phyloP scores from a whole-genome alignment of 2,888 invertebrate genomes.

The Seira ritae region DNA sequence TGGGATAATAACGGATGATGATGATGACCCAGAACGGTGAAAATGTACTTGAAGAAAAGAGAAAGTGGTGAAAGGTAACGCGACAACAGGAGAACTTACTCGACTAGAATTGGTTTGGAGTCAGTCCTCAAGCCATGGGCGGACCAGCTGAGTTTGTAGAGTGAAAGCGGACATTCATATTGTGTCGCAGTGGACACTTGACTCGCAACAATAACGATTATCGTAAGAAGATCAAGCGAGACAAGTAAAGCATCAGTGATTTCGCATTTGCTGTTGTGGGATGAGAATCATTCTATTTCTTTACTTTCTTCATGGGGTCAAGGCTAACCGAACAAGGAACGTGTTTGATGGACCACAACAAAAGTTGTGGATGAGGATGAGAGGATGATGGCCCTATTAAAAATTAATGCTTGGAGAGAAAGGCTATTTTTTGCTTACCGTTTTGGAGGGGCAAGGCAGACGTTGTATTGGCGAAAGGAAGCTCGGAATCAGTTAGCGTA shows the following conservation, averaged over 20 bases:
- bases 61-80: neutral
- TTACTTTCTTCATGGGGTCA: conserved; percentile 3
- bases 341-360: neutral
- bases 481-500: conserved; percentile 88
- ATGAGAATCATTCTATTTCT: no score
- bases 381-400: neutral
- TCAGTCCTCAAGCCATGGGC: no score
- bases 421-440: conserved; percentile 79
- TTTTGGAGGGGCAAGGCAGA: conserved; percentile 89
- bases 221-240: no score
- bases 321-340: neutral
- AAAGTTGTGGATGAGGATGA: neutral
- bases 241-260: no score
- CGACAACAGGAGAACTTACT: neutral
- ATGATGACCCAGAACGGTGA: conserved; percentile 3
- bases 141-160: no score
- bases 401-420: neutral
- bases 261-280: no score
- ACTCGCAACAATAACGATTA: no score
- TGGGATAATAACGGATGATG: conserved; percentile 4
- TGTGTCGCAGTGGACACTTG: no score
- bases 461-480: conserved; percentile 85
- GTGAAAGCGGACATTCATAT: no score
- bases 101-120: no score
- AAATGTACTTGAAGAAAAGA: neutral